Conservation (phyloP, 2,113 vertebrate genomes). For the Sander lucioperca region DNA sequence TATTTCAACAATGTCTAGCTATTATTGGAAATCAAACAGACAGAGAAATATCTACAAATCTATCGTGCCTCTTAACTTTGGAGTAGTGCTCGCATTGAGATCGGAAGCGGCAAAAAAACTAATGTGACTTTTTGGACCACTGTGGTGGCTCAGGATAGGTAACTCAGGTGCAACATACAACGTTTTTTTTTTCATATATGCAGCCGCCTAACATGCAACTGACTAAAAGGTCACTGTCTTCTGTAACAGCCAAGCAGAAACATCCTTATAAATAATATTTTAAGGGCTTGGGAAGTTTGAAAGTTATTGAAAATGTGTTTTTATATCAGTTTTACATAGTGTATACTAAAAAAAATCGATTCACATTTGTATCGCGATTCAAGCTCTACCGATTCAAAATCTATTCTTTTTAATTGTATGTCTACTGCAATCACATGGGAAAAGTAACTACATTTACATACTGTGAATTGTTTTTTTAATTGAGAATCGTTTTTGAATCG, state of each 20-base stretch:
- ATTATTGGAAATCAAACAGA: slow-evolving; percentile 67
- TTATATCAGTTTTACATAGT: neutral
- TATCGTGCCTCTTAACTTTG: slow-evolving; percentile 9
- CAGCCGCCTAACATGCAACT: neutral
- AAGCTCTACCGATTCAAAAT: too few species aligned
- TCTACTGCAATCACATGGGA: too few species aligned
- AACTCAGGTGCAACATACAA: neutral
- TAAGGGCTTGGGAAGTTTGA: neutral
- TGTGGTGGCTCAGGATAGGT: neutral
- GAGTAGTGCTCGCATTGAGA: neutral
- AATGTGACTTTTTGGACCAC: slow-evolving; percentile 16
- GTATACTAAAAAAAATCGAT: neutral
- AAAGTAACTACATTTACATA: too few species aligned
- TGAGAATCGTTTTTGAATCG: too few species aligned
- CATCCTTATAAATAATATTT: too few species aligned
- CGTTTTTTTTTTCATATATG: too few species aligned
- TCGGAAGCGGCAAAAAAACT: neutral
- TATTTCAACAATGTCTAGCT: slow-evolving; percentile 60
- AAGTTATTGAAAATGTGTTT: neutral
- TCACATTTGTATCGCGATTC: too few species aligned
- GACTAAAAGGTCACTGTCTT: neutral
- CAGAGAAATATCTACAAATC: slow-evolving; percentile 42
- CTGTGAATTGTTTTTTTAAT: too few species aligned
- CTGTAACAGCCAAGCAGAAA: neutral
- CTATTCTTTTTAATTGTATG: too few species aligned